Evolutionary conservation across 2,797 vertebrate genomes (phyloP), one percentile per base, ranked within the genome.

Genomic region (Poecilia wingei): DNA sequence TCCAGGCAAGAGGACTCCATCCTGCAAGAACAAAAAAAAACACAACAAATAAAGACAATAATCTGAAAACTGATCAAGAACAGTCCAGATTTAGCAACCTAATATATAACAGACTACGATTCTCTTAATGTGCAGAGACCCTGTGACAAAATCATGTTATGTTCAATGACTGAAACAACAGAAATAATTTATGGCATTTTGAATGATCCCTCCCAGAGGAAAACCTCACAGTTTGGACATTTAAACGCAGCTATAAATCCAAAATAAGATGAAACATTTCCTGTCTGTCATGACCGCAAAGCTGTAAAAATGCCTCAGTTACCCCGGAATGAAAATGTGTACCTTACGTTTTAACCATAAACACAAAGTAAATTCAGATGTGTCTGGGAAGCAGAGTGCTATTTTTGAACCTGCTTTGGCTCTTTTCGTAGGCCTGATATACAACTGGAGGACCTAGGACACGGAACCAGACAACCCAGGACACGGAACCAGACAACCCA

Each of bases 1-100:
- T 99, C 98, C 75, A 99, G 94, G 92, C 98, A 99, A 3, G 98
- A 99, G 0, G 97, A 96, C 95, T 99, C 98, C 98, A 99, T 99
- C 95, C 98, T 99, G 91, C 71, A 85, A 83, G 78, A 79, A 39
- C 9, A 39, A 61, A 61, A 33, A 33, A 61, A 36, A 64, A 64
- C 25, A 64, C 31, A 36, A 41, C 36, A 68, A 64, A 36, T 64
- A 64, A 31, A 82, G 57, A 2, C 33, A 36, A 7, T 59, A 5
- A 72, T 51, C 14, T 80, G 49, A 89, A 72, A 77, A 6, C n/a
- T 25, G n/a, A 13, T 39, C 18, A 22, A 41, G 25, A 28, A 0
- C 3, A 51, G 25, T 16, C 71, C 10, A 36, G 20, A 51, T 51
- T 51, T 51, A 68, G 36, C 64, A 39, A 68, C 9, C 9, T 41